Evolutionary conservation across 2,797 vertebrate species (phyloP).

Genomic region (Pipistrellus kuhlii): DNA sequence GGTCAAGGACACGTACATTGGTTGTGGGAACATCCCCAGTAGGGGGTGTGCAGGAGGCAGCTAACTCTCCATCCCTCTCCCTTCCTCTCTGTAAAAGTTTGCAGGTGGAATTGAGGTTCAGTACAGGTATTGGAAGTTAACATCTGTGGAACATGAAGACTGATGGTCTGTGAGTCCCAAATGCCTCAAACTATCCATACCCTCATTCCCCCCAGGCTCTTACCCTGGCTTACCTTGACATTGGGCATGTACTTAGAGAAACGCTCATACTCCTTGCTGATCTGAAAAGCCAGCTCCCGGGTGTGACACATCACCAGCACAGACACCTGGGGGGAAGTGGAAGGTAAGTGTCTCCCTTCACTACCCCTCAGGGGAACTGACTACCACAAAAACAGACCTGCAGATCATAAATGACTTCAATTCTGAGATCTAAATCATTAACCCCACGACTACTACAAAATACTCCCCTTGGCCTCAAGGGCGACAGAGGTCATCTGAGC

Average conservation of each 20-base stretch:
- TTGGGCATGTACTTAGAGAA: slow-evolving; percentile 93
- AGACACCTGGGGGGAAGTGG: slow-evolving; percentile 83
- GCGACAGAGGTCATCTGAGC: not conserved
- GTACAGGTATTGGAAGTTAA: not conserved
- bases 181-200: not conserved
- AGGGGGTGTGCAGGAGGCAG: too few relatives aligned
- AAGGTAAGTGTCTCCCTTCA: not conserved
- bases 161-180: not conserved
- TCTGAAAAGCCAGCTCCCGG: slow-evolving; percentile 92
- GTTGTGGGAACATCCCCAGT: too few relatives aligned
- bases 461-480: not conserved
- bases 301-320: slow-evolving; percentile 93
- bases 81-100: not conserved
- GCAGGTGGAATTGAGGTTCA: not conserved
- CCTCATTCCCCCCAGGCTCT: not conserved
- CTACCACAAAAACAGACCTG: not conserved
- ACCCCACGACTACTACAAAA: not conserved
- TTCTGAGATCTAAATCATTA: not conserved
- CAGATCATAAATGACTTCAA: not conserved
- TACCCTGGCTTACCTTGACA: slow-evolving; percentile 87
- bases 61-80: too few relatives aligned
- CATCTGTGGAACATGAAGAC: not conserved
- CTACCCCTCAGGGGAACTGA: not conserved
- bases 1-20: too few relatives aligned
- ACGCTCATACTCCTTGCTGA: slow-evolving; percentile 92